Evolutionary conservation across 2,888 invertebrate genomes (phyloP).

Genomic region (Lepidochitona cinerea): DNA sequence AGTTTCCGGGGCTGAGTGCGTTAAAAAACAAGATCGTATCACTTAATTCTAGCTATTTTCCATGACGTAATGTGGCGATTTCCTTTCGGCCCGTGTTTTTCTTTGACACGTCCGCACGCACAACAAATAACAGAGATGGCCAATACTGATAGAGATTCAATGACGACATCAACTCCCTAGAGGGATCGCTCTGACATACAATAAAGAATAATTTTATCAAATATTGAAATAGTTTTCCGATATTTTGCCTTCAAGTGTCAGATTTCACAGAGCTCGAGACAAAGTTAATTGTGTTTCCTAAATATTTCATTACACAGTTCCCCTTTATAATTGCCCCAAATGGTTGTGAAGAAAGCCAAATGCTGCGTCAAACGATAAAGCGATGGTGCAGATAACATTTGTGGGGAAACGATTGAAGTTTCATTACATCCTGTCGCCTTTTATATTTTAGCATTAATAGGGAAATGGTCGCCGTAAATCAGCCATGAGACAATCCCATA

Average conservation of each 20-base stretch:
- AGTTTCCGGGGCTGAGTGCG: too few species aligned
- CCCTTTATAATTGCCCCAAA: not conserved
- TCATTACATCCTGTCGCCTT: too few species aligned
- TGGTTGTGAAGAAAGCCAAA: slow-evolving; percentile 1
- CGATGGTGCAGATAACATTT: not conserved
- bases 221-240: slow-evolving; percentile 6
- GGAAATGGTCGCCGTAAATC: too few species aligned
- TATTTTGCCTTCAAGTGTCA: not conserved
- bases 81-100: too few species aligned
- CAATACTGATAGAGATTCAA: not conserved
- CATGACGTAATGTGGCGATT: too few species aligned
- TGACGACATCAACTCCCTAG: not conserved
- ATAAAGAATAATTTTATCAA: slow-evolving; percentile 6
- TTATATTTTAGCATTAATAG: too few species aligned
- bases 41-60: too few species aligned
- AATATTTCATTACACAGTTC: not conserved
- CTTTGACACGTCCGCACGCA: not conserved
- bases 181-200: not conserved
- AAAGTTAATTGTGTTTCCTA: not conserved
- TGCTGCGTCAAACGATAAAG: not conserved
- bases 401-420: not conserved
- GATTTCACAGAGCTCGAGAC: not conserved
- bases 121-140: not conserved
- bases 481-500: too few species aligned
- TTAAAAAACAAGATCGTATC: too few species aligned